phyloP scores from a whole-genome alignment of 2,888 invertebrate species.

The Augiades crinisus region DNA sequence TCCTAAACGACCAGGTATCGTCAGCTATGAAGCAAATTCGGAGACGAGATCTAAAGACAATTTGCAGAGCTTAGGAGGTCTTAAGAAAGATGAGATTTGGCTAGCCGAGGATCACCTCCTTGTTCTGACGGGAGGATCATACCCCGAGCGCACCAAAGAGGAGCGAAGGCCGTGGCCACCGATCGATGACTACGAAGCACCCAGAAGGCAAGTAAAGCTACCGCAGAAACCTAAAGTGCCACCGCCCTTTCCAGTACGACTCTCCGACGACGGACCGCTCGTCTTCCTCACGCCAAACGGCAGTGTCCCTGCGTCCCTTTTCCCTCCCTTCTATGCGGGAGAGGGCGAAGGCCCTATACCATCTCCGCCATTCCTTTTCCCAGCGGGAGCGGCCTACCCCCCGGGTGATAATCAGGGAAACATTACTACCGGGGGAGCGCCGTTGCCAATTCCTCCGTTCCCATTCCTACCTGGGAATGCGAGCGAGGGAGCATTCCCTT shows the following conservation, averaged over 20 bases:
- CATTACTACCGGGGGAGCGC: constrained; percentile 84
- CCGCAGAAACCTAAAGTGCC: constrained; percentile 91
- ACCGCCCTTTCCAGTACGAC: constrained; percentile 96
- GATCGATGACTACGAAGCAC: constrained; percentile 92
- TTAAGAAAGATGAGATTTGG: constrained; percentile 94
- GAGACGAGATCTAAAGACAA: constrained; percentile 91
- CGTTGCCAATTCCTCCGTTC: constrained; percentile 83
- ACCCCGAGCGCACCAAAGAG: constrained; percentile 80
- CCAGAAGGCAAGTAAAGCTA: constrained; percentile 91
- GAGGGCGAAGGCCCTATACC: constrained; percentile 79
- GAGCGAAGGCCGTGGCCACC: constrained; percentile 85
- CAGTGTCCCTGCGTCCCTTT: constrained; percentile 86
- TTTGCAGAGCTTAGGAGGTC: constrained; percentile 89
- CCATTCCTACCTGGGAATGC: constrained; percentile 82
- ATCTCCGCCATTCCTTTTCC: constrained; percentile 81
- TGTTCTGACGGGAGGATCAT: constrained; percentile 89
- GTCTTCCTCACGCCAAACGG: constrained; percentile 92
- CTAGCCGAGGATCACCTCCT: constrained; percentile 93
- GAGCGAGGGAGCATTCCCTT: constrained; percentile 79
- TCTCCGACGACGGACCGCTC: constrained; percentile 92
- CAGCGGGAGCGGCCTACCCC: constrained; percentile 79
- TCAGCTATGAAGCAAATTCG: constrained; percentile 90
- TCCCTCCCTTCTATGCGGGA: constrained; percentile 85
- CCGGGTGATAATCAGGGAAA: constrained; percentile 83
- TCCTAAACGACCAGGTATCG: constrained; percentile 88